Evolutionary conservation across 2,797 vertebrate species (phyloP).

Genomic region (Xenentodon cancila): DNA sequence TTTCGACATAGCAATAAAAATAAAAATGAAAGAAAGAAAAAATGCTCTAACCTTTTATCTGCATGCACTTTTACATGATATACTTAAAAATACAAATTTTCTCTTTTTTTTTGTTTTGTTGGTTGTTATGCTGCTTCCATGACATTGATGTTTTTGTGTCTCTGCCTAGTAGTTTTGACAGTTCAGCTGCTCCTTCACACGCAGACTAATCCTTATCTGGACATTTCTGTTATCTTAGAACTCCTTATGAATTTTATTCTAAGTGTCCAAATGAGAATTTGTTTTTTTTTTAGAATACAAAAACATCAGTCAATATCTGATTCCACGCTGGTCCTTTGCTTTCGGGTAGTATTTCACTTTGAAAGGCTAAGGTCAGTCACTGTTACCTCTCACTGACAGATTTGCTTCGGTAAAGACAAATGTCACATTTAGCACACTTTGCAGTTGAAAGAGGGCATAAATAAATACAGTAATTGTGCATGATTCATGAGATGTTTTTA

Average conservation of each 20-base stretch:
- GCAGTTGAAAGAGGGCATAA: slow-evolving; percentile 3
- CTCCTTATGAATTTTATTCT: too few relatives aligned
- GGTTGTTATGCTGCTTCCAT: neutral
- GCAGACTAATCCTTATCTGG: too few relatives aligned
- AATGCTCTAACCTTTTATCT: neutral
- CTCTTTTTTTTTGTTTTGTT: too few relatives aligned
- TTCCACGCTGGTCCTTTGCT: too few relatives aligned
- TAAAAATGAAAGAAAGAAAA: too few relatives aligned
- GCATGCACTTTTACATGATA: slow-evolving; percentile 10
- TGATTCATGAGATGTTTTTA: slow-evolving; percentile 6
- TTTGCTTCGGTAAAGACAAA: neutral
- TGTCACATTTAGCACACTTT: neutral
- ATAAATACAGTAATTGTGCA: neutral
- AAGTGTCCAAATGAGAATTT: too few relatives aligned
- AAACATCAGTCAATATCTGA: too few relatives aligned
- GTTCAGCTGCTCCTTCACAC: slow-evolving; percentile 8
- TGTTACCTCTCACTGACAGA: neutral
- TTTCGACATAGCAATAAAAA: neutral
- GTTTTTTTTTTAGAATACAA: too few relatives aligned
- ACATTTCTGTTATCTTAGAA: too few relatives aligned
- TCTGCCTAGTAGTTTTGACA: slow-evolving; percentile 2
- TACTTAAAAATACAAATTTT: slow-evolving; percentile 5
- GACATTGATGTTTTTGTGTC: neutral
- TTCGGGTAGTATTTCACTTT: too few relatives aligned
- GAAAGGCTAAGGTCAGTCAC: neutral